Conservation (phyloP, 2,113 vertebrate species). For the Andinoacara biseriatus region DNA sequence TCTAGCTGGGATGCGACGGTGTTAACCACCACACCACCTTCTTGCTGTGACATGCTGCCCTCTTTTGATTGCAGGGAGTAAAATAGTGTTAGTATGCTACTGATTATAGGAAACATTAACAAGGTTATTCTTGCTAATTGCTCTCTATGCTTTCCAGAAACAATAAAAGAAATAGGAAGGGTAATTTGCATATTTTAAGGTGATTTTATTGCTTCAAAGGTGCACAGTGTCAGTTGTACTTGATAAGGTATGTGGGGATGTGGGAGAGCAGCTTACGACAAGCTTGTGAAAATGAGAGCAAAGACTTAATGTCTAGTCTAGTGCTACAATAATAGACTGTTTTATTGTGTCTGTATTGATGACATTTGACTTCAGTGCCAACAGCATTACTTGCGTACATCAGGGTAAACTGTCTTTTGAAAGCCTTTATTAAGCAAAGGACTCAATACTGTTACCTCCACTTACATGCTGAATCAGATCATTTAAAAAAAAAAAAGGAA, state of each 20-base stretch:
- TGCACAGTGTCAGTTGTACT: neutral
- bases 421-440: slow-evolving; percentile 29
- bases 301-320: neutral
- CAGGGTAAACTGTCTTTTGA: slow-evolving; percentile 24
- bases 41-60: neutral
- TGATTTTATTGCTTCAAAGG: slow-evolving; percentile 8
- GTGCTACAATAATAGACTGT: slow-evolving; percentile 6
- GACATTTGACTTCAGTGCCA: slow-evolving; percentile 33
- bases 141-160: neutral
- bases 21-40: neutral
- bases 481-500: slow-evolving; percentile 48
- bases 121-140: neutral
- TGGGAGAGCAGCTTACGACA: neutral
- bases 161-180: slow-evolving; percentile 12
- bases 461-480: slow-evolving; percentile 49
- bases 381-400: slow-evolving; percentile 16
- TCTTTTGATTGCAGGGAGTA: slow-evolving; percentile 10
- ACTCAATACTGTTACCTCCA: slow-evolving; percentile 38
- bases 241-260: neutral
- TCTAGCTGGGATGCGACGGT: neutral
- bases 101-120: neutral
- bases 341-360: slow-evolving; percentile 47
- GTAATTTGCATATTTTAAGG: neutral
- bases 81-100: neutral
- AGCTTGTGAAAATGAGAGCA: neutral